A percentile compares a stretch with the other conserved stretches of the same genome.
These are phyloP conservation scores for Prosopocoilus inquinatus DNA, from an alignment of 2,888 invertebrate genomes.

Conservation along the genomic window DNA sequence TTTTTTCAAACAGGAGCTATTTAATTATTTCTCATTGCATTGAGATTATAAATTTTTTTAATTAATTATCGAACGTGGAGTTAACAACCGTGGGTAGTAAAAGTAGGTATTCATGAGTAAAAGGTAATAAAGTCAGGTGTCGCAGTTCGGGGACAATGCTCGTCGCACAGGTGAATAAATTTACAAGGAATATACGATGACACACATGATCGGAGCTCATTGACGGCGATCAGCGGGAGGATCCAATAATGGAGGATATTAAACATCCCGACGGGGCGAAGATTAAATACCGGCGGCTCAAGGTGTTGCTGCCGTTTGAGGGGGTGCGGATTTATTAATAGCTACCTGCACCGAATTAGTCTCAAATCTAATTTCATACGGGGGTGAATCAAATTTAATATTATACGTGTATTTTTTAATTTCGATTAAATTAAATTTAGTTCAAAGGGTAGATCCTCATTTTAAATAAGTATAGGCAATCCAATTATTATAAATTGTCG, in stretches of 20 bases:
- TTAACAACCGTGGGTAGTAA: too few relatives aligned
- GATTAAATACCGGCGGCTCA: constrained; percentile 30
- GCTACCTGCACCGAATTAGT: constrained; percentile 3
- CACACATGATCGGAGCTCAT: constrained; percentile 30
- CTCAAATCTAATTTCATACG: neutral
- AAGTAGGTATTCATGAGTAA: too few relatives aligned
- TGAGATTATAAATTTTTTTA: too few relatives aligned
- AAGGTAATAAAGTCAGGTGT: neutral
- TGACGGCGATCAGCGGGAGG: constrained; percentile 29
- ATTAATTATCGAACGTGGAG: too few relatives aligned
- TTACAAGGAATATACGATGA: constrained; percentile 24
- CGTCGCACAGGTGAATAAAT: constrained; percentile 19
- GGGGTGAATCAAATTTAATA: too few relatives aligned
- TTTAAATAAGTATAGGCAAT: too few relatives aligned
- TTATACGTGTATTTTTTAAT: too few relatives aligned
- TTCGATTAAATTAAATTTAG: too few relatives aligned
- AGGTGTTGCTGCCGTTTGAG: constrained; percentile 17
- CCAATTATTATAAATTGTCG: too few relatives aligned
- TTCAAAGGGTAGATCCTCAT: too few relatives aligned
- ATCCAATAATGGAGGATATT: constrained; percentile 31
- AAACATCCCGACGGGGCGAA: constrained; percentile 29
- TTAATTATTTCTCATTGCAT: too few relatives aligned
- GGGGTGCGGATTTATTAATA: constrained; percentile 18
- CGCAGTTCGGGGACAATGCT: neutral
- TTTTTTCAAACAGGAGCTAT: too few relatives aligned